These are phyloP conservation scores for Tortricodes alternella DNA, from an alignment of 2,888 invertebrate genomes.

Conservation along the genomic window DNA sequence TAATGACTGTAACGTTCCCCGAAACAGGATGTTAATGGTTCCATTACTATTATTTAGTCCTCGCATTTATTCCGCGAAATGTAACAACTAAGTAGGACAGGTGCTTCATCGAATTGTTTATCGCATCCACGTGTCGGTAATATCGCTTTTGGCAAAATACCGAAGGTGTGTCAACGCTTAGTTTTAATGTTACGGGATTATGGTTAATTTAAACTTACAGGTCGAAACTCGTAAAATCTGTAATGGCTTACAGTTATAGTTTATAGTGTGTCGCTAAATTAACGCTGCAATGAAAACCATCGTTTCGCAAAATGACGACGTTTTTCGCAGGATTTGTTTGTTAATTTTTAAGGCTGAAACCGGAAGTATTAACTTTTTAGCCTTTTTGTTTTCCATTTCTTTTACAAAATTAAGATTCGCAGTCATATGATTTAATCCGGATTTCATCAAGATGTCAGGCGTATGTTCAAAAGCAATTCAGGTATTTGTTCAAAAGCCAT, in stretches of 20 bases:
- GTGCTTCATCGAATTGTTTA: constrained; percentile 5
- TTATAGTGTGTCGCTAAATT: constrained; percentile 25
- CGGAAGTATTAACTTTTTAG: background rate
- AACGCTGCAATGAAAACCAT: constrained; percentile 21
- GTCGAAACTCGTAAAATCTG: constrained; percentile 11
- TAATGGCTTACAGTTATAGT: constrained; percentile 26
- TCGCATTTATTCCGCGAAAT: background rate
- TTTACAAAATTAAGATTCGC: too few relatives aligned
- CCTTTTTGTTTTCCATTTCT: background rate
- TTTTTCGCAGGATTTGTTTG: constrained; percentile 5
- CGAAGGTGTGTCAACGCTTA: constrained; percentile 16
- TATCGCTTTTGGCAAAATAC: constrained; percentile 13
- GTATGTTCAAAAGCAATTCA: too few relatives aligned
- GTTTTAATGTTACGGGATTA: constrained; percentile 4
- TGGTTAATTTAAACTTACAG: constrained; percentile 17
- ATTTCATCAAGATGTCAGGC: too few relatives aligned
- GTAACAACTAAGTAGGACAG: background rate
- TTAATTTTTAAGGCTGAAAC: constrained; percentile 7
- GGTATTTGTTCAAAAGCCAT: too few relatives aligned
- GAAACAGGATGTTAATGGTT: background rate
- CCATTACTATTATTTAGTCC: background rate
- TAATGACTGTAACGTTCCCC: background rate
- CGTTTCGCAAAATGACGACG: constrained; percentile 6
- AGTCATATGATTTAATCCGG: too few relatives aligned
- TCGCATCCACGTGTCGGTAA: constrained; percentile 10